Evolutionary conservation across 2,113 vertebrate genomes (phyloP).

Genomic region (Podocnemis expansa): DNA sequence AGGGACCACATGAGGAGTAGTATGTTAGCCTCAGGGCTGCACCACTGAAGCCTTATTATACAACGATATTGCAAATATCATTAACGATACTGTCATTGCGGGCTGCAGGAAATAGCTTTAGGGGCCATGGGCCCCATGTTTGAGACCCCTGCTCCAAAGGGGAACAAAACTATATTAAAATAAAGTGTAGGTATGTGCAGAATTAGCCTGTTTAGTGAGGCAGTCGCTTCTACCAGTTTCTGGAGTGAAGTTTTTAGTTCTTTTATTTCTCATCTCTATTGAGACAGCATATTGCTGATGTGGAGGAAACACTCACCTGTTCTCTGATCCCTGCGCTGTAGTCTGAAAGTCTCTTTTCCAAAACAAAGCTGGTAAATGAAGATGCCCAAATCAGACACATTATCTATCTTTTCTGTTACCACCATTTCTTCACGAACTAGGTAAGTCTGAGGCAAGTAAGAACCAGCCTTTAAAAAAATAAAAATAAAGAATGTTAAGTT

Average conservation of each 20-base stretch:
- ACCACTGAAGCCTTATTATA: too few species aligned
- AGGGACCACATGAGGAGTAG: too few species aligned
- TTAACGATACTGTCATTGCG: too few species aligned
- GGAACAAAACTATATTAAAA: neutral
- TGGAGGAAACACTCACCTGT: constrained; percentile 71
- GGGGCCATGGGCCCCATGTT: too few species aligned
- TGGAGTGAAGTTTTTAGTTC: neutral
- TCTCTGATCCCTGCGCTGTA: constrained; percentile 85
- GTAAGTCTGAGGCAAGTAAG: constrained; percentile 88
- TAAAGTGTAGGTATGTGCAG: neutral
- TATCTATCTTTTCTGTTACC: constrained; percentile 89
- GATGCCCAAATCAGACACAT: constrained; percentile 88
- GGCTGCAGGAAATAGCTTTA: too few species aligned
- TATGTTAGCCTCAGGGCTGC: too few species aligned
- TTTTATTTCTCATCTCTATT: neutral
- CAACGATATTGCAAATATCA: too few species aligned
- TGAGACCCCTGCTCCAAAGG: too few species aligned
- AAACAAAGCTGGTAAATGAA: constrained; percentile 93
- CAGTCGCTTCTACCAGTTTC: neutral
- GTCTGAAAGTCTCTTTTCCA: constrained; percentile 90
- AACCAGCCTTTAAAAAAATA: constrained; percentile 81
- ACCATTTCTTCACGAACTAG: constrained; percentile 93
- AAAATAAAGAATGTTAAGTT: neutral
- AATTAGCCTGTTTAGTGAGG: neutral
- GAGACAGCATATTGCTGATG: rapidly evolving